Conservation (phyloP, 2,888 invertebrate species). For the Sesia bembeciformis region DNA sequence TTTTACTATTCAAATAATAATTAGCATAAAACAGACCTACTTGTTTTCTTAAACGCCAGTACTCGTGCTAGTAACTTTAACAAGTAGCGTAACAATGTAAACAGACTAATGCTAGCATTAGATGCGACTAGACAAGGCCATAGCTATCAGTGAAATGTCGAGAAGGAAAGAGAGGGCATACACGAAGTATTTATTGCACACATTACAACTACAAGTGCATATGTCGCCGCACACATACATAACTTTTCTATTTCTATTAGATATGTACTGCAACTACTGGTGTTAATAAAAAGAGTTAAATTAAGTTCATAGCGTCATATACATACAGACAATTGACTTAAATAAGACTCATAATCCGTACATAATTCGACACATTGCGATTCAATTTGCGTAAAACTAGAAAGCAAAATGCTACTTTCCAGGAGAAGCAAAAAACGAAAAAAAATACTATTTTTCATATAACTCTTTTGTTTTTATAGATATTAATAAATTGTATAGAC, state of each 20-base stretch:
- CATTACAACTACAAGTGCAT: conserved; percentile 61
- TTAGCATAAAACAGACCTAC: neutral
- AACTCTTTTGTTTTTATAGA: too few species aligned
- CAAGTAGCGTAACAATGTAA: conserved; percentile 25
- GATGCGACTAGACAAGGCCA: conserved; percentile 75
- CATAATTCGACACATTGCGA: too few species aligned
- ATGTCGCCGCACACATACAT: conserved; percentile 52
- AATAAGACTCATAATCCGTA: too few species aligned
- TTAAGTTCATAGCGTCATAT: neutral
- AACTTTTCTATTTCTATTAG: conserved; percentile 67
- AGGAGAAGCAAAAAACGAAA: too few species aligned
- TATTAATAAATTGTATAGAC: too few species aligned
- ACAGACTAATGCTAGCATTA: conserved; percentile 70
- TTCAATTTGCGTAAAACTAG: neutral
- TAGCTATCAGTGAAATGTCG: conserved; percentile 74
- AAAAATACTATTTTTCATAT: too few species aligned
- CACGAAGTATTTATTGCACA: conserved; percentile 70
- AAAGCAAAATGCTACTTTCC: neutral
- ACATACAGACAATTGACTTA: neutral
- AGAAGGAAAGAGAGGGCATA: conserved; percentile 69
- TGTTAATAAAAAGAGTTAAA: conserved; percentile 32
- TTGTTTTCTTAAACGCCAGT: neutral
- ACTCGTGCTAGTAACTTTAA: conserved; percentile 6
- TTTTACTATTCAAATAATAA: neutral
- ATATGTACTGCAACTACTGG: conserved; percentile 19